Evolutionary conservation across 1,140 invertebrate genomes (phyloP), one percentile per base, ranked within the genome.

Genomic region (Campodea augens): DNA sequence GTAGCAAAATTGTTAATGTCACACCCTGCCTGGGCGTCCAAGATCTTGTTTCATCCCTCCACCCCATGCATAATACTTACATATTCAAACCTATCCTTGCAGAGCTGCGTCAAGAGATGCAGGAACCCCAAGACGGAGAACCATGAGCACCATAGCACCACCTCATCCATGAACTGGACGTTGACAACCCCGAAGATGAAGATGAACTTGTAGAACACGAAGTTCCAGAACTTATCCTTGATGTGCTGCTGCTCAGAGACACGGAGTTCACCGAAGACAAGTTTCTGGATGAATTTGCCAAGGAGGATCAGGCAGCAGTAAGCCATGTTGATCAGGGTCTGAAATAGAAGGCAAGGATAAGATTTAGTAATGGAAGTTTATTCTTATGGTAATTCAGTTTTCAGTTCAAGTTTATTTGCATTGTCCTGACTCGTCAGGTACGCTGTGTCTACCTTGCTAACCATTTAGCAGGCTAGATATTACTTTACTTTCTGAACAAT

Each of bases 101-200:
- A 80, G 3, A 93, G 71, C 57, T 86, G 81, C 19, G 78, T 78
- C 5, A 90, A 68, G 2, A 91, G 69, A 55, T 84, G 80, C n/a
- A 90, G 70, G 58, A 85, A 87, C 5, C 85, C 86, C 5, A 91
- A 69, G 15, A 83, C 67, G 18, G 82, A 78, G 62, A 90, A 91
- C 85, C 88, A 92, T 18, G 76, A 75, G 54, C 77, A 81, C 87
- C 87, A 93, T 13, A 87, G 61, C 19, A 90, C 67, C 23, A 89
- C 77, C 60, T 77, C 75, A 55, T 80, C 73, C 65, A 81, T 72
- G 51, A 77, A 82, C 63, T 91, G 83, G 2, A 91, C 86, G 60
- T 90, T 91, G 58, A 91, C 74, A 18, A 93, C 83, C 21, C 87
- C 87, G 61, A 91, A 92, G 20, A 93, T 79, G 59, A 92, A 92